Evolutionary conservation across 2,888 invertebrate species (phyloP).

Genomic region (Eustalomyia histrio): DNA sequence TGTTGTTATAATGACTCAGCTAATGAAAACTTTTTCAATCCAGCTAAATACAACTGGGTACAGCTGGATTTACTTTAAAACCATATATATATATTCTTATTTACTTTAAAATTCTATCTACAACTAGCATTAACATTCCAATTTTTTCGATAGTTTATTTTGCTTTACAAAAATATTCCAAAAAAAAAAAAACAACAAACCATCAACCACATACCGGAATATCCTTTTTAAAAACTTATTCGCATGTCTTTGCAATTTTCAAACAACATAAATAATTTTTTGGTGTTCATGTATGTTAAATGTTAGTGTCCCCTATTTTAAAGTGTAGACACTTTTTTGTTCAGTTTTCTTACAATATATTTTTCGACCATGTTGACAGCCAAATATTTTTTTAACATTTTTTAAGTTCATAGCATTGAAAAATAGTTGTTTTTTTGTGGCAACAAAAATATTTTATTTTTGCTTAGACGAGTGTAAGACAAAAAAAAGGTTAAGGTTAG

Average conservation of each 20-base stretch:
- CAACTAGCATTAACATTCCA: background rate
- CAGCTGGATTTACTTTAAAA: too few species aligned
- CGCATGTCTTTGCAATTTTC: slow-evolving; percentile 66
- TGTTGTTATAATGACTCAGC: too few species aligned
- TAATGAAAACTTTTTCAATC: too few species aligned
- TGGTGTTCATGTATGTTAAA: slow-evolving; percentile 49
- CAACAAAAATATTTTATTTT: slow-evolving; percentile 29
- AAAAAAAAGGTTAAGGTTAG: slow-evolving; percentile 63
- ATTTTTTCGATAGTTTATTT: background rate
- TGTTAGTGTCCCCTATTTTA: slow-evolving; percentile 16
- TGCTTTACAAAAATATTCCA: background rate
- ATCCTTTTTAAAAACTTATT: slow-evolving; percentile 63
- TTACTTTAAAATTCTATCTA: too few species aligned
- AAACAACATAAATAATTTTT: slow-evolving; percentile 63
- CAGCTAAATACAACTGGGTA: too few species aligned
- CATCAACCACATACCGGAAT: slow-evolving; percentile 53
- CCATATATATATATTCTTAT: too few species aligned
- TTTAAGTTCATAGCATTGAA: slow-evolving; percentile 40
- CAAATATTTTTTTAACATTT: slow-evolving; percentile 47
- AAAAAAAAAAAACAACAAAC: slow-evolving; percentile 43
- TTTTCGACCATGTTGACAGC: slow-evolving; percentile 58
- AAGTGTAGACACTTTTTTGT: slow-evolving; percentile 57
- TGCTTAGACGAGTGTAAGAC: slow-evolving; percentile 29
- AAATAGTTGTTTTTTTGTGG: slow-evolving; percentile 51
- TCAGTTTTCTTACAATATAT: slow-evolving; percentile 42